These are phyloP conservation scores for Cinara cedri DNA, from an alignment of 2,888 invertebrate genomes.

Conservation along the genomic window DNA sequence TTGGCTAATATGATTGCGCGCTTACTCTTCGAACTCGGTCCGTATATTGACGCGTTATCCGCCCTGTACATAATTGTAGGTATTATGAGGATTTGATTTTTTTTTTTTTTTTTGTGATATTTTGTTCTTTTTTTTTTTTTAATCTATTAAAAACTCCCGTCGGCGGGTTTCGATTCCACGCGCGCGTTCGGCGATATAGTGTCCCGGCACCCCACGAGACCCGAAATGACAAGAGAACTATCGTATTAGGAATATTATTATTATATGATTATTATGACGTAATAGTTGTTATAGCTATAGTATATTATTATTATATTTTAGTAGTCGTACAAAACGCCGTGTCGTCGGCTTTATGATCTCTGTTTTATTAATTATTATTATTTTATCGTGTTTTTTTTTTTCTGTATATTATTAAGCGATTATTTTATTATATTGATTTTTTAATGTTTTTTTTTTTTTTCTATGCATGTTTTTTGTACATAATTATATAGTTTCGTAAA, in stretches of 20 bases:
- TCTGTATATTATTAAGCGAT: no score
- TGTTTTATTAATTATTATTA: slow-evolving; percentile 28
- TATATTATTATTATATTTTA: background rate
- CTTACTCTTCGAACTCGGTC: no score
- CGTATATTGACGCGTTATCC: no score
- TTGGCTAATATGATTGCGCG: no score
- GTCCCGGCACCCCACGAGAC: background rate
- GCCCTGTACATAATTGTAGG: no score
- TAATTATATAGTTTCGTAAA: background rate
- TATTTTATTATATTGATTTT: slow-evolving; percentile 1
- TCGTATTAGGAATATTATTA: background rate
- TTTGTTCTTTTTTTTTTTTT: no score
- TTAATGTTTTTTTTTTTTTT: background rate
- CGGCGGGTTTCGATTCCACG: no score
- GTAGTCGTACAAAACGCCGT: slow-evolving; percentile 30
- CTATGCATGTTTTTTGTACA: background rate
- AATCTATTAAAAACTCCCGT: background rate
- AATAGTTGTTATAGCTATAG: background rate
- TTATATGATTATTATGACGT: background rate
- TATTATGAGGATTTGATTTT: no score
- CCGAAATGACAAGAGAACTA: background rate
- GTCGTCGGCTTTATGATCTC: slow-evolving; percentile 48
- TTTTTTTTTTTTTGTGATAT: no score
- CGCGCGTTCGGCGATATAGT: background rate
- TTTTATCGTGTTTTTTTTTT: slow-evolving; percentile 34